These are phyloP conservation scores for Strigamia transsilvanica DNA, from an alignment of 2,888 invertebrate genomes.

Conservation along the genomic window DNA sequence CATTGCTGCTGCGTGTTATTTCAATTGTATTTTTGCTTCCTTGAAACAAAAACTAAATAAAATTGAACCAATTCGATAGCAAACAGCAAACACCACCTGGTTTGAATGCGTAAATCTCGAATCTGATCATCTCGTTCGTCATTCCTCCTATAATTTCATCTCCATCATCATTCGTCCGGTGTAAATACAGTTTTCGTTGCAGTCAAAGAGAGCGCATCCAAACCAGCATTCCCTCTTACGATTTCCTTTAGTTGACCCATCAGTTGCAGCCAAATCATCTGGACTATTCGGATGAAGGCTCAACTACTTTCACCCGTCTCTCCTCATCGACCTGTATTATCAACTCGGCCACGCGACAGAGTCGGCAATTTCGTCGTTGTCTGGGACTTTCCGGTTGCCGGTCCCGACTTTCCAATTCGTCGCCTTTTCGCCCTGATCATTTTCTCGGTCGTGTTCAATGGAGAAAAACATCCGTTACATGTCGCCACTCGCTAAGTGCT, in stretches of 20 bases:
- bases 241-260: background rate
- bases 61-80: too few relatives aligned
- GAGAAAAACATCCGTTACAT: background rate
- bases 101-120: slow-evolving; percentile 38
- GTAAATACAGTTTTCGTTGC: background rate
- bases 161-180: slow-evolving; percentile 13
- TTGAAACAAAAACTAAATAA: background rate
- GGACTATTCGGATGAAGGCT: background rate
- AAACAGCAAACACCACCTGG: background rate
- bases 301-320: background rate
- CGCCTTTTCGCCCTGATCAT: too few relatives aligned
- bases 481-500: background rate
- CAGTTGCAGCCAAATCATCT: background rate
- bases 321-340: too few relatives aligned
- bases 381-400: too few relatives aligned
- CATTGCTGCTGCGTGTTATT: too few relatives aligned
- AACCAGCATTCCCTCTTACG: background rate
- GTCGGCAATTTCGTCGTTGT: too few relatives aligned
- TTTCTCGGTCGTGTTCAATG: background rate
- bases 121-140: background rate
- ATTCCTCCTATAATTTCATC: background rate
- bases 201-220: background rate
- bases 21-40: too few relatives aligned
- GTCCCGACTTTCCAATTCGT: too few relatives aligned
- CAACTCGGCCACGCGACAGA: too few relatives aligned